Evolutionary conservation across 1,140 invertebrate genomes (phyloP), one percentile per base, ranked within the genome.

Genomic region (Proales similis): DNA sequence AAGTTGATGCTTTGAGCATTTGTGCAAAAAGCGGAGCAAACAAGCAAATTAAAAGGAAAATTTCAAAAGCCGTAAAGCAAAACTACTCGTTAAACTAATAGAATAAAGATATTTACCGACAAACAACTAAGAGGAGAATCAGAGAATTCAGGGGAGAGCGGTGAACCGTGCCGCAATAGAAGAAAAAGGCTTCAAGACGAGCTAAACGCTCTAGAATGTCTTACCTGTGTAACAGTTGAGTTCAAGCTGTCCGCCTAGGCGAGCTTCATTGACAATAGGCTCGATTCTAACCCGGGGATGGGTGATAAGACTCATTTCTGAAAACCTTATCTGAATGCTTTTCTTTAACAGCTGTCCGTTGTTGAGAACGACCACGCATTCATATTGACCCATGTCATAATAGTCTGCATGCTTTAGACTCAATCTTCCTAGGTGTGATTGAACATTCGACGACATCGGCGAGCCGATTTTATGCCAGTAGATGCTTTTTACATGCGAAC

Each of bases 141-240:
- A n/a, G n/a, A n/a, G n/a, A n/a, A n/a, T n/a, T n/a, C n/a, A n/a
- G n/a, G n/a, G n/a, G n/a, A n/a, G n/a, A n/a, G n/a, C n/a, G n/a
- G n/a, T n/a, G n/a, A n/a, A n/a, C n/a, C n/a, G n/a, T n/a, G n/a
- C n/a, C n/a, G 9, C 14, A 36, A 36, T 36, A 36, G 9, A 36
- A 36, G 33, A 9, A 9, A 36, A 36, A 36, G 14, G 33, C 33
- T 36, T 36, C 14, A 36, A 36, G 14, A 36, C 33, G 9, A 36
- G 14, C 9, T 36, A 9, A 36, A 36, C 22, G 48, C 22, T 29
- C 32, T 33, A 49, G 36, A 32, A 32, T 12, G 30, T 30, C 4
- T 49, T 42, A 57, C 51, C 51, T 57, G 51, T 42, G 6, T 29
- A 5, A 42, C 51, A 57, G 39, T 57, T 42, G 1, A 57, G 36